These are phyloP conservation scores for Drosophila lacertosa DNA, from an alignment of 1,140 invertebrate species.

Conservation along the genomic window DNA sequence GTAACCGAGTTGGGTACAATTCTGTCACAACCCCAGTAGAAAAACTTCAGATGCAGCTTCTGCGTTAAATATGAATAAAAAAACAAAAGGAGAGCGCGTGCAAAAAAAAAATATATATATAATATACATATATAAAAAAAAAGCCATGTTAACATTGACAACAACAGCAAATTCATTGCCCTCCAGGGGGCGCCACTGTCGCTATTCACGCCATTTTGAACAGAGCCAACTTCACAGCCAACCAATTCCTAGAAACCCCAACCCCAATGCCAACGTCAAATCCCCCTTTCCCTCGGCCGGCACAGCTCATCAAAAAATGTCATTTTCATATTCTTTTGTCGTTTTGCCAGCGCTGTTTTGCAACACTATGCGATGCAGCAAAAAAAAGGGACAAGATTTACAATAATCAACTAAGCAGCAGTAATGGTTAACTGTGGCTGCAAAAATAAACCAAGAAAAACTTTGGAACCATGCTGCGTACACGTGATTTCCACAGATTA, in stretches of 20 bases:
- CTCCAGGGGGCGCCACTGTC: conserved; percentile 52
- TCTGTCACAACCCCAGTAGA: too few species aligned
- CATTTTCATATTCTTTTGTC: background rate
- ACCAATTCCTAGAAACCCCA: conserved; percentile 24
- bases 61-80: conserved; percentile 1
- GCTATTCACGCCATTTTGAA: conserved; percentile 11
- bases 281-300: background rate
- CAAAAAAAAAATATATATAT: too few species aligned
- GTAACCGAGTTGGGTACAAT: too few species aligned
- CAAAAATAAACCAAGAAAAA: background rate
- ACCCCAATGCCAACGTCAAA: background rate
- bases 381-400: too few species aligned
- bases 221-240: too few species aligned
- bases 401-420: too few species aligned
- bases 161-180: conserved; percentile 39
- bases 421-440: too few species aligned
- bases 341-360: background rate
- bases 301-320: background rate
- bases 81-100: conserved; percentile 3
- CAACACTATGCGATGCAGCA: conserved; percentile 12
- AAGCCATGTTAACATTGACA: conserved; percentile 44
- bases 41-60: background rate
- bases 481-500: conserved; percentile 26
- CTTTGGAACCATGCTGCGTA: conserved; percentile 10
- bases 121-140: background rate